These are phyloP conservation scores for Pollenia angustigena DNA, from an alignment of 2,888 invertebrate genomes.

Conservation along the genomic window DNA sequence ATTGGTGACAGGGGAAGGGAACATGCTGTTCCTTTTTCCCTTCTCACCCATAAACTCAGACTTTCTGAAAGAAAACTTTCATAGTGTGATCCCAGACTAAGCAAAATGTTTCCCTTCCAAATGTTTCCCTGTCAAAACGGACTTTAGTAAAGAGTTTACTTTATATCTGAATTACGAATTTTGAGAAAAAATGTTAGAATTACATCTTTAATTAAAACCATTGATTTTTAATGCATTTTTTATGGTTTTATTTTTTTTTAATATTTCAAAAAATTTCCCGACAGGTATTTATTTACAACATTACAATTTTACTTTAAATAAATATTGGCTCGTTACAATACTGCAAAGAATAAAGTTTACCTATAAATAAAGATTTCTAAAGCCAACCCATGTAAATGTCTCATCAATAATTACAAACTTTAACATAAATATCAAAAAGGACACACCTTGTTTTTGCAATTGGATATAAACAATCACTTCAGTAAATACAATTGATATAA, in stretches of 20 bases:
- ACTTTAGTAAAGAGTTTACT: too few species aligned
- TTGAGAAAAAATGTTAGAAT: too few species aligned
- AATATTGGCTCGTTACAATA: not conserved
- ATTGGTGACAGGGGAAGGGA: too few species aligned
- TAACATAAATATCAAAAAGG: not conserved
- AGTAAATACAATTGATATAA: slow-evolving; percentile 28
- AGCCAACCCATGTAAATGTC: not conserved
- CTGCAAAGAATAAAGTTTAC: not conserved
- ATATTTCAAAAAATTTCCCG: not conserved
- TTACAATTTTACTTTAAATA: not conserved
- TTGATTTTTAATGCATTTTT: not conserved
- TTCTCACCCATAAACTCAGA: too few species aligned
- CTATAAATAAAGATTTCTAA: slow-evolving; percentile 3
- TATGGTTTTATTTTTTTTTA: too few species aligned
- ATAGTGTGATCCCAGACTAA: accelerated
- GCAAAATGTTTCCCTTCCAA: too few species aligned
- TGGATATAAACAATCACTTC: slow-evolving; percentile 42
- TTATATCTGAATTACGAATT: too few species aligned
- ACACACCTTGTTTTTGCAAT: slow-evolving; percentile 31
- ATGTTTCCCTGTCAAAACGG: too few species aligned
- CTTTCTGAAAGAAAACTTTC: too few species aligned
- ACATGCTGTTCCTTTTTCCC: too few species aligned
- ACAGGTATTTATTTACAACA: not conserved
- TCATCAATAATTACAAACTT: slow-evolving; percentile 9
- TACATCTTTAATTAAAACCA: not conserved